phyloP scores from a whole-genome alignment of 1,140 invertebrate species.

The Drosophila mayri region DNA sequence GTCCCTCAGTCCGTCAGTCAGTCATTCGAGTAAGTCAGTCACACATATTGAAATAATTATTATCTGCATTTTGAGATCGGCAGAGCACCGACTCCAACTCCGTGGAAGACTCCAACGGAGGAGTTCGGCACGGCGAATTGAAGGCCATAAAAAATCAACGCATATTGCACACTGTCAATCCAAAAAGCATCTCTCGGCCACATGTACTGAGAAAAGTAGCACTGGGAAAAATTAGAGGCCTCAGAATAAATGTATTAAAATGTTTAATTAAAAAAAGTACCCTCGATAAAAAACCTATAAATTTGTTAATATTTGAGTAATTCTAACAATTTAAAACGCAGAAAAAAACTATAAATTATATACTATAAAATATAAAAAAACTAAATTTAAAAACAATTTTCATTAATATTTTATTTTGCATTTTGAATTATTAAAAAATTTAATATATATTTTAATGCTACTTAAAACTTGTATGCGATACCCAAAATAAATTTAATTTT shows the following conservation, averaged over 20 bases:
- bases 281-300: neutral
- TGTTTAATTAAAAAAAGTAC: too few relatives aligned
- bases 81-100: slow-evolving; percentile 47
- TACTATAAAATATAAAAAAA: too few relatives aligned
- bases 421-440: too few relatives aligned
- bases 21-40: slow-evolving; percentile 71
- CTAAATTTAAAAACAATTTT: too few relatives aligned
- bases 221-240: neutral
- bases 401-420: too few relatives aligned
- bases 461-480: too few relatives aligned
- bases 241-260: neutral
- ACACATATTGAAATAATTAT: slow-evolving; percentile 85
- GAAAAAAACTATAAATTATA: neutral
- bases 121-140: slow-evolving; percentile 64
- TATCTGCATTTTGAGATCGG: slow-evolving; percentile 83
- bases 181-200: slow-evolving; percentile 21
- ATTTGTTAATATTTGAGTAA: neutral
- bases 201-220: slow-evolving; percentile 19
- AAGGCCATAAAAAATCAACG: slow-evolving; percentile 85
- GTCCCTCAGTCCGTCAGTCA: slow-evolving; percentile 28
- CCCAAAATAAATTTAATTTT: neutral
- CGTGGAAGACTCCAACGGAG: slow-evolving; percentile 22
- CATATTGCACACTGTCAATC: slow-evolving; percentile 84
- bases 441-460: too few relatives aligned
- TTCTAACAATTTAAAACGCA: neutral